Evolutionary conservation across 64 coral and sea anemone species (phyloP).

Genomic region (Pocillopora verrucosa): DNA sequence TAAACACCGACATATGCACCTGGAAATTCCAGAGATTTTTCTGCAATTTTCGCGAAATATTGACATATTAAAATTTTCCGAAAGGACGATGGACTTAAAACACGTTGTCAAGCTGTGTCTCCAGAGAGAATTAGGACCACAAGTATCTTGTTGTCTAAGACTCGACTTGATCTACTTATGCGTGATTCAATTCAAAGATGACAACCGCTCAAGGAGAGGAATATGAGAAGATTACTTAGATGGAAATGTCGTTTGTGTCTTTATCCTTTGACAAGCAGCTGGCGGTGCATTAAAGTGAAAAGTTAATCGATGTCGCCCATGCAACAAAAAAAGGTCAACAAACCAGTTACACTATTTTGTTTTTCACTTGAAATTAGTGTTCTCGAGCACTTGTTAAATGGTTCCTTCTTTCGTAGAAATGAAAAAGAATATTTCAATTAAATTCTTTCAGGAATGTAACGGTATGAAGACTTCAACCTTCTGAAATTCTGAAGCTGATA

Average conservation of each 20-base stretch:
- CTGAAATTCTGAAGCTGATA: not conserved
- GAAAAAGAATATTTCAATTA: not conserved
- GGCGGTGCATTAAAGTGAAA: not conserved
- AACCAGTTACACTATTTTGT: not conserved
- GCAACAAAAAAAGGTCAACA: slow-evolving; percentile 2
- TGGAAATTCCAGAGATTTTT: slow-evolving; percentile 3
- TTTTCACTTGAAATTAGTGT: not conserved
- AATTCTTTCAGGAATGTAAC: not conserved
- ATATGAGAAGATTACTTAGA: not conserved
- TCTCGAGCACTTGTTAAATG: not conserved
- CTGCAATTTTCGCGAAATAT: not conserved
- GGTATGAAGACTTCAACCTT: not conserved
- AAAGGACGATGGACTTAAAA: not conserved
- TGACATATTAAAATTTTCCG: not conserved
- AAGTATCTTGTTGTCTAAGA: not conserved
- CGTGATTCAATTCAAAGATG: slow-evolving; percentile 18
- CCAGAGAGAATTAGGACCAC: not conserved
- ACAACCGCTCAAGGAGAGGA: not conserved
- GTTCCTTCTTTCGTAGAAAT: not conserved
- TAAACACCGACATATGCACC: not conserved
- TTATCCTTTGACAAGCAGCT: not conserved
- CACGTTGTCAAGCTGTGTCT: not conserved
- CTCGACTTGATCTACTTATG: not conserved
- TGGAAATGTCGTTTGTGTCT: slow-evolving; percentile 2
- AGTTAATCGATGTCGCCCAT: slow-evolving; percentile 3